Base-by-base conservation (phyloP, 2,888 invertebrate species). In the Unio pictorum region DNA sequence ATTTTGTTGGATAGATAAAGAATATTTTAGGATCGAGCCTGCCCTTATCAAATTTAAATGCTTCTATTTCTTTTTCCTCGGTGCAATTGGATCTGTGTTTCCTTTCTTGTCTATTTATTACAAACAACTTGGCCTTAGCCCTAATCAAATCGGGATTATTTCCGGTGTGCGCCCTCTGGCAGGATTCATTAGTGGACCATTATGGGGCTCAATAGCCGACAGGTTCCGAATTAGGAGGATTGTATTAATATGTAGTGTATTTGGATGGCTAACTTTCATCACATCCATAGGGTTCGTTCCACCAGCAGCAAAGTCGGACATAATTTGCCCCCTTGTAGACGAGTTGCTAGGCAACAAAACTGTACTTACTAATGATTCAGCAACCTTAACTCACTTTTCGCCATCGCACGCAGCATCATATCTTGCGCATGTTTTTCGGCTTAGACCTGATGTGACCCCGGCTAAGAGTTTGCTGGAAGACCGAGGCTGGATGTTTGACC, bases 101-200 rank as follows among this genome's bases (percentile, higher is more conserved):
- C 78, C 81, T 3, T 81, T 76, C 64, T 67, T 81, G 30, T 78
- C 78, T 18, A 60, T 81, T 3, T 81, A 78, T 68, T 78, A 72
- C 60, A 81, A 81, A 73, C 81, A 81, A 61, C 55, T 81, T 20
- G 81, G 81, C 20, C 74, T 81, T 30, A 76, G 79, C 64, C 81
- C 81, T 0, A 76, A 79, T 63, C 75, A 81, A 61, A 81, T 81
- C 15, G 81, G 81, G 1, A 67, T 81, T 6, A 73, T 81, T 54
- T 75, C 79, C 7, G 81, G 81, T 23, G 72, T 78, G 15, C 67
- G 81, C 57, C 81, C 81, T 5, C 45, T 81, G 7, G 68, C 79
- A 4, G 81, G 81, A 18, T 79, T 81, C 64, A 74, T 71, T 59
- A 78, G 78, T 30, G 79, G 79, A 4, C 78, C 81, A 3, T 23